Evolutionary conservation across 2,888 invertebrate genomes (phyloP).

Genomic region (Nezara viridula): DNA sequence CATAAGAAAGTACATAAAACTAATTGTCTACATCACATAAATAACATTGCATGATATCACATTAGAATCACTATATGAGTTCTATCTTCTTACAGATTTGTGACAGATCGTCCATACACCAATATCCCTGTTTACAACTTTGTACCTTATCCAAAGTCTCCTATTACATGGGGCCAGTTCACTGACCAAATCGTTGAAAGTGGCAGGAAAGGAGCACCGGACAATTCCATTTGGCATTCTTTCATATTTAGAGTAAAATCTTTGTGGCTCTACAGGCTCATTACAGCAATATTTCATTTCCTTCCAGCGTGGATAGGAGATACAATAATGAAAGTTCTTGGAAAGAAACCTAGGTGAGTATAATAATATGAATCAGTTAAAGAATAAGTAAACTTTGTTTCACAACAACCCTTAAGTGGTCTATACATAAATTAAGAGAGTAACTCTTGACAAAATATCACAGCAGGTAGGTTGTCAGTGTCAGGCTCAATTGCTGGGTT

Average conservation of each 20-base stretch:
- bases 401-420: not conserved
- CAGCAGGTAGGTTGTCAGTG: not conserved
- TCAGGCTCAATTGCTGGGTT: not conserved
- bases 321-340: not conserved
- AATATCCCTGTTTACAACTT: slow-evolving; percentile 51
- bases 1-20: not conserved
- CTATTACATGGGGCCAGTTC: slow-evolving; percentile 36
- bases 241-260: not conserved
- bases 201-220: slow-evolving; percentile 1
- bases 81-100: slow-evolving; percentile 1
- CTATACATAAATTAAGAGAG: not conserved
- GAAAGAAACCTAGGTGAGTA: slow-evolving; percentile 24
- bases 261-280: not conserved
- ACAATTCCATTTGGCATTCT: slow-evolving; percentile 28
- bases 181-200: not conserved
- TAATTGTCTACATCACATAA: not conserved
- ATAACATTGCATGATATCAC: not conserved
- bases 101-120: not conserved
- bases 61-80: not conserved
- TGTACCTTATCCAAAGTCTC: not conserved
- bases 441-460: not conserved
- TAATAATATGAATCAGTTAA: not conserved
- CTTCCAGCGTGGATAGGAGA: slow-evolving; percentile 23
- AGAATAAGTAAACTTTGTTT: not conserved
- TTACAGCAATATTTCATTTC: slow-evolving; percentile 43